Percentiles rank a stretch among this genome's conserved stretches.
These are phyloP conservation scores for Gephyroberyx darwinii DNA, from an alignment of 2,797 vertebrate species.

Conservation along the genomic window DNA sequence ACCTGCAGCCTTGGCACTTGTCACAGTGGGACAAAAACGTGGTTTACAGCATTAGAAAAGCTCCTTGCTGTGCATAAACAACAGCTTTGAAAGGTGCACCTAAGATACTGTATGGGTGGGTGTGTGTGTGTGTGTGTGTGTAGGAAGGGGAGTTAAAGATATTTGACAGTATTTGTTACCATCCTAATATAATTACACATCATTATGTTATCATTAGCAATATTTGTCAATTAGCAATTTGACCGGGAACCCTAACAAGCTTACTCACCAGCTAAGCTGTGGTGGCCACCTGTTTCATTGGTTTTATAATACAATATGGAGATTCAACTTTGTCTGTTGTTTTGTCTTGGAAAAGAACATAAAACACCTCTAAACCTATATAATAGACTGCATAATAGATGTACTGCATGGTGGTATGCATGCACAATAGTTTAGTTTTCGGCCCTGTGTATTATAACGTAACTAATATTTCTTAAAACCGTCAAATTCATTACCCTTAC, in stretches of 20 bases:
- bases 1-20: slow-evolving; percentile 68
- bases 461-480: not conserved
- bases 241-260: slow-evolving; percentile 37
- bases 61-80: slow-evolving; percentile 60
- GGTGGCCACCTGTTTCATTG: slow-evolving; percentile 7
- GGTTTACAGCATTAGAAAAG: slow-evolving; percentile 57
- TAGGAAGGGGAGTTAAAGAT: slow-evolving; percentile 7
- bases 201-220: slow-evolving; percentile 30
- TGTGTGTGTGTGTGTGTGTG: slow-evolving; percentile 11
- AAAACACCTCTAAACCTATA: not conserved
- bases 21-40: slow-evolving; percentile 64
- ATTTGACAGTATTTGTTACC: too few relatives aligned
- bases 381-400: not conserved
- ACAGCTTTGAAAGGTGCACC: slow-evolving; percentile 43
- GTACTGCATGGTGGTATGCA: not conserved
- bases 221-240: slow-evolving; percentile 46
- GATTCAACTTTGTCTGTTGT: not conserved
- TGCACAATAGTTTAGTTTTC: not conserved
- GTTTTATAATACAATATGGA: slow-evolving; percentile 26
- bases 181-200: too few relatives aligned
- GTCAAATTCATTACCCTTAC: slow-evolving; percentile 12
- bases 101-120: slow-evolving; percentile 5
- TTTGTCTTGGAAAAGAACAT: slow-evolving; percentile 9
- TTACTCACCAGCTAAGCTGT: slow-evolving; percentile 28
- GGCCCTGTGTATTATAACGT: not conserved